These are phyloP conservation scores for Acromyrmex charruanus DNA, from an alignment of 1,140 invertebrate genomes.

Conservation along the genomic window DNA sequence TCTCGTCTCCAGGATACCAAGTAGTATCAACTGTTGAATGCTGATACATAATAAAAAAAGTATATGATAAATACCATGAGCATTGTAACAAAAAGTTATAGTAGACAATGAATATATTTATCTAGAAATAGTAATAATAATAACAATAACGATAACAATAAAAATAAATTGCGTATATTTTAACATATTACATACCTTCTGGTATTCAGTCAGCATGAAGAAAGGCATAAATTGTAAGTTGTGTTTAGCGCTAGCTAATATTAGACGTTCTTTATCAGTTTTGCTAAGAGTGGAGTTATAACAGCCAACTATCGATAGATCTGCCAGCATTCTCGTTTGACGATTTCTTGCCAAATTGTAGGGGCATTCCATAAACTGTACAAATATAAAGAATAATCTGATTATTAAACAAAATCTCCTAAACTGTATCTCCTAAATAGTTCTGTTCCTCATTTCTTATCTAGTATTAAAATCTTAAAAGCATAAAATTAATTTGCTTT, in stretches of 20 bases:
- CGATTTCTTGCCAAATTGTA: conserved; percentile 98
- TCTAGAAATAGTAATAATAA: neutral
- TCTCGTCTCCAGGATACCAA: too few relatives aligned
- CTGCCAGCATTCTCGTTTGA: conserved; percentile 98
- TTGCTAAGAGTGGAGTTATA: conserved; percentile 94
- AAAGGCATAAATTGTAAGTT: conserved; percentile 98
- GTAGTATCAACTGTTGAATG: too few relatives aligned
- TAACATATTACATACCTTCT: conserved; percentile 89
- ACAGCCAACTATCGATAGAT: conserved; percentile 97
- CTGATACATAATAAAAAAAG: neutral
- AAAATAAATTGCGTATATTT: neutral
- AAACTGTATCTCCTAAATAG: neutral
- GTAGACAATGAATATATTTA: neutral
- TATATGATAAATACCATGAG: neutral
- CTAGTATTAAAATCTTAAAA: neutral
- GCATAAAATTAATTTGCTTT: conserved; percentile 8
- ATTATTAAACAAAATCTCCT: conserved; percentile 36
- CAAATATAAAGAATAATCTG: conserved; percentile 63
- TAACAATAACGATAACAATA: neutral
- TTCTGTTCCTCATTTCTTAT: conserved; percentile 7
- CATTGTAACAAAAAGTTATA: neutral
- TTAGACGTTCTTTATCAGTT: conserved; percentile 91
- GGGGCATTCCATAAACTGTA: conserved; percentile 96
- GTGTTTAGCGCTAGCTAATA: conserved; percentile 97
- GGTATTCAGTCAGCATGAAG: conserved; percentile 98